A percentile compares a stretch with the other conserved stretches of the same genome.
phyloP scores from a whole-genome alignment of 2,888 invertebrate genomes.

The Scaptomyza parva region DNA sequence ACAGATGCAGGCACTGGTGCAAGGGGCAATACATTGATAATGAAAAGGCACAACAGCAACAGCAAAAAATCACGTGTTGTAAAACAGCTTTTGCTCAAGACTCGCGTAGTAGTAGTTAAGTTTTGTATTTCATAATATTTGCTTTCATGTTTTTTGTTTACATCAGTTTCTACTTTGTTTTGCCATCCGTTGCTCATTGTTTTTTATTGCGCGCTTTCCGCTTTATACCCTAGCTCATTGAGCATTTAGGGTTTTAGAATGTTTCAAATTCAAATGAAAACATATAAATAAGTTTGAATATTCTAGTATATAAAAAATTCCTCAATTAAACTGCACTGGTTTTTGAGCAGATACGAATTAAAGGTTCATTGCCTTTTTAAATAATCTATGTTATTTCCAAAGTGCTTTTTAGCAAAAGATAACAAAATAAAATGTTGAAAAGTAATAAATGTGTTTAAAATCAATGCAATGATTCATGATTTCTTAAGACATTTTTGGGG shows the following conservation, averaged over 20 bases:
- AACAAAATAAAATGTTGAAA: neutral
- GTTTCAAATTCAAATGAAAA: neutral
- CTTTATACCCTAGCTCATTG: neutral
- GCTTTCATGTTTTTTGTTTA: slow-evolving; percentile 41
- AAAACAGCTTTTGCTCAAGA: slow-evolving; percentile 17
- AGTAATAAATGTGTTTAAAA: neutral
- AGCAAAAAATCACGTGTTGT: slow-evolving; percentile 38
- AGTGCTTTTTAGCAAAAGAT: neutral
- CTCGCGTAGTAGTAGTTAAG: slow-evolving; percentile 17
- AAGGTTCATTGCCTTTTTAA: neutral
- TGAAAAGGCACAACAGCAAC: neutral
- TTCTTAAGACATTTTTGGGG: neutral
- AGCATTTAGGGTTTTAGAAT: rapidly evolving
- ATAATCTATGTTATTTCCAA: neutral
- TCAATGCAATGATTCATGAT: neutral
- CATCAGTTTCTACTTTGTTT: slow-evolving; percentile 16
- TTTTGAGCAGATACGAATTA: neutral
- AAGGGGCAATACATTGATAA: slow-evolving; percentile 4
- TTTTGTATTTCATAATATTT: slow-evolving; percentile 27
- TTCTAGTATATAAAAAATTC: neutral
- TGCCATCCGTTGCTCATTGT: slow-evolving; percentile 7
- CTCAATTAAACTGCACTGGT: neutral
- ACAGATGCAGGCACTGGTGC: slow-evolving; percentile 21
- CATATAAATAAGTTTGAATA: neutral
- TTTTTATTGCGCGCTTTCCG: slow-evolving; percentile 18